These are phyloP conservation scores for Tylochromis polylepis DNA, from an alignment of 2,113 vertebrate genomes.

Conservation along the genomic window DNA sequence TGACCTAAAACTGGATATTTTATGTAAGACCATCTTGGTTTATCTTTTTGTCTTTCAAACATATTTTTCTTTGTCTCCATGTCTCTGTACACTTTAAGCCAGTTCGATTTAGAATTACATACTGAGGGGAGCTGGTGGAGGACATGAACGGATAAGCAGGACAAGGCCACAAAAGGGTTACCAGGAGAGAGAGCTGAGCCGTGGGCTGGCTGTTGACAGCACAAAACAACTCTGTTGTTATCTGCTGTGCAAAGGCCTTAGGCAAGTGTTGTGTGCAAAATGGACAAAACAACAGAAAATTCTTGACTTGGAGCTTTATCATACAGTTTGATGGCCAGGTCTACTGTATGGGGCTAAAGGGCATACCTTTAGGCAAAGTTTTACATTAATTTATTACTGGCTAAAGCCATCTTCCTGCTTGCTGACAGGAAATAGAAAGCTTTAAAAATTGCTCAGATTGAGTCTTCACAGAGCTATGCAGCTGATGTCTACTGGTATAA, in stretches of 20 bases:
- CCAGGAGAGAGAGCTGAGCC: background rate
- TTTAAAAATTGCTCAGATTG: background rate
- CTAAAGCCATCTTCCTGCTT: background rate
- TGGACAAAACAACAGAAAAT: background rate
- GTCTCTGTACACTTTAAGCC: background rate
- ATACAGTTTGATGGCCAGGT: background rate
- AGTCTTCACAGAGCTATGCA: background rate
- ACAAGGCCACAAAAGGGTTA: background rate
- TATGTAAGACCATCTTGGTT: constrained; percentile 1
- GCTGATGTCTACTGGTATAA: background rate
- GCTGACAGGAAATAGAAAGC: background rate
- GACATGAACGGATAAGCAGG: background rate
- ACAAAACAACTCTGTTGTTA: background rate
- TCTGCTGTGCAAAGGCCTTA: background rate
- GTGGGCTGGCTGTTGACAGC: background rate
- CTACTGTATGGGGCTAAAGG: background rate
- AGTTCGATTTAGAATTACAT: background rate
- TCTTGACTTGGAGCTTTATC: background rate
- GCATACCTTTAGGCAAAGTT: background rate
- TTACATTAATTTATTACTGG: background rate
- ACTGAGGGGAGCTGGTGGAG: background rate
- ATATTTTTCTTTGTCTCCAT: background rate
- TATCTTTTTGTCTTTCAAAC: constrained; percentile 4
- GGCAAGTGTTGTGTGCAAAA: background rate
- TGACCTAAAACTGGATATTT: background rate